A percentile compares a stretch with the other conserved stretches of the same genome.
Conservation (phyloP, 1,140 invertebrate genomes). For the Nephotettix cincticeps region DNA sequence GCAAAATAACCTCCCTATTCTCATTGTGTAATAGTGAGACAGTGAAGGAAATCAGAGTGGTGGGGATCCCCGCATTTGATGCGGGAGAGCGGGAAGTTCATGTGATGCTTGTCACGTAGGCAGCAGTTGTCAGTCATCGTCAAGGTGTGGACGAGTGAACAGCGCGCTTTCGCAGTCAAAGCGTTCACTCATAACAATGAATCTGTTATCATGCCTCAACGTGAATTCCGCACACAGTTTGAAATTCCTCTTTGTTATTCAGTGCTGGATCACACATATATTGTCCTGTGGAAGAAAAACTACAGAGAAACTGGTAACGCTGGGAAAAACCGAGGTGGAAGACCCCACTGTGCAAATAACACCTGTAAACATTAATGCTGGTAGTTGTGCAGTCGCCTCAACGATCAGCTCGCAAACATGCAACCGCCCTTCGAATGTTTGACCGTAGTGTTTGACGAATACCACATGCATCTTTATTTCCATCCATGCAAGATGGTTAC, state of each 20-base stretch:
- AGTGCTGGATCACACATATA: neutral
- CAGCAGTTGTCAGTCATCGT: neutral
- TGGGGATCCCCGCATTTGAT: neutral
- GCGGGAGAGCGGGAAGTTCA: conserved; percentile 1
- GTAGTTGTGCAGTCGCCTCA: conserved; percentile 27
- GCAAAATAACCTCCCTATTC: neutral
- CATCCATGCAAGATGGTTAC: conserved; percentile 32
- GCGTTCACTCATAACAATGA: conserved; percentile 21
- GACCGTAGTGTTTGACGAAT: conserved; percentile 29
- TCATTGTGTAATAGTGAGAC: neutral
- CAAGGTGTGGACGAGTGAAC: conserved; percentile 14
- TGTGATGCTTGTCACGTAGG: neutral
- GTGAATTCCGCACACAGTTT: conserved; percentile 1
- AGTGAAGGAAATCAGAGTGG: neutral
- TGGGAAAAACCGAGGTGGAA: conserved; percentile 8
- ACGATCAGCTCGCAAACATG: conserved; percentile 29
- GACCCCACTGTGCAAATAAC: neutral
- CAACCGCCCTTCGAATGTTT: conserved; percentile 27
- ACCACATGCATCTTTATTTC: conserved; percentile 30
- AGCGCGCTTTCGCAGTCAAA: conserved; percentile 12
- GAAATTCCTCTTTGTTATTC: neutral
- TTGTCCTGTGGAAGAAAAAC: conserved; percentile 16
- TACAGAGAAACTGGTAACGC: conserved; percentile 7
- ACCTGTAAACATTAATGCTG: conserved; percentile 25
- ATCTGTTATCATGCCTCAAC: conserved; percentile 5